phyloP scores from a whole-genome alignment of 2,113 vertebrate genomes.

The Ictalurus punctatus region DNA sequence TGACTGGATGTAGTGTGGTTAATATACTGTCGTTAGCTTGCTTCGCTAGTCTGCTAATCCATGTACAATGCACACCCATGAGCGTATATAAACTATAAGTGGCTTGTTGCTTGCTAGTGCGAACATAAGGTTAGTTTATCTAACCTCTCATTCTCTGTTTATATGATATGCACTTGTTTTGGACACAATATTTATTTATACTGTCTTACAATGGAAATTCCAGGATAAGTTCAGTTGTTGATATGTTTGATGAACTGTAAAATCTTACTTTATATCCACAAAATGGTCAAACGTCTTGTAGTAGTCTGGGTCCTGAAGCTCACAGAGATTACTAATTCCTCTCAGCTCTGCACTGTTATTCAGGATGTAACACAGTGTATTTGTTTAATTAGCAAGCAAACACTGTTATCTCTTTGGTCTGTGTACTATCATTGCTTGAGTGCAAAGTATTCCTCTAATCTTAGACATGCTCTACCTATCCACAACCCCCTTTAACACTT shows the following conservation, averaged over 20 bases:
- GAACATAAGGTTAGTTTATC: neutral
- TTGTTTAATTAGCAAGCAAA: slow-evolving; percentile 49
- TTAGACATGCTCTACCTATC: slow-evolving; percentile 43
- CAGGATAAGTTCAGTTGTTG: slow-evolving; percentile 15
- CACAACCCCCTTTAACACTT: slow-evolving; percentile 36
- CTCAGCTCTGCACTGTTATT: neutral
- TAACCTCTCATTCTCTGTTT: neutral
- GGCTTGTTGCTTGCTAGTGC: neutral
- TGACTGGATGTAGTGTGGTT: neutral
- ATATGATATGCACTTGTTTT: neutral
- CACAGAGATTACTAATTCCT: slow-evolving; percentile 3
- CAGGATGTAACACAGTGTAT: slow-evolving; percentile 20
- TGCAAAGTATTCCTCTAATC: slow-evolving; percentile 41
- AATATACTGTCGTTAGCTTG: neutral
- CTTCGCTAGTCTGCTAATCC: neutral
- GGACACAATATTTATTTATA: neutral
- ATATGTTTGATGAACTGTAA: neutral
- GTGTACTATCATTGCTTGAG: slow-evolving; percentile 35
- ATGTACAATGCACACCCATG: neutral
- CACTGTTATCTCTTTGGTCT: slow-evolving; percentile 28
- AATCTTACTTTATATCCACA: neutral
- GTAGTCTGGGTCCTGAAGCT: neutral
- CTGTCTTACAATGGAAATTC: slow-evolving; percentile 1
- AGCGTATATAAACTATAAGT: neutral
- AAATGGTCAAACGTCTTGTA: neutral